Conservation (phyloP, 2,113 vertebrate genomes). For the Gambusia holbrooki region DNA sequence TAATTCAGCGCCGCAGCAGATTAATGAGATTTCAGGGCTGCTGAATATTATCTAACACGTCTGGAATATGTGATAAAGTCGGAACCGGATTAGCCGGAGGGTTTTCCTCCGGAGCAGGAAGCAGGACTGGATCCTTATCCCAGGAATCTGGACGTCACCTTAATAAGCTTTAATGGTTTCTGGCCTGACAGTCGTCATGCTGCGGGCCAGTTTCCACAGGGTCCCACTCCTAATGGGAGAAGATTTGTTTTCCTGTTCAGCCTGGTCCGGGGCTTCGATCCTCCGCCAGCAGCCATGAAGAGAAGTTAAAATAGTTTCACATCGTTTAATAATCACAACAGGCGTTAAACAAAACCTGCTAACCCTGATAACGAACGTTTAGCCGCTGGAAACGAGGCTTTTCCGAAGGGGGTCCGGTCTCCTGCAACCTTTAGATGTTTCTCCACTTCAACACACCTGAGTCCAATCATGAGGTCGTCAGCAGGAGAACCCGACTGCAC, state of each 20-base stretch:
- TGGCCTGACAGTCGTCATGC: background rate
- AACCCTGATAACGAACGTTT: background rate
- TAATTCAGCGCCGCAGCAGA: slow-evolving; percentile 21
- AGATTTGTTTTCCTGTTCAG: background rate
- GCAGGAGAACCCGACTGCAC: too few relatives aligned
- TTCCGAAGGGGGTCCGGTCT: background rate
- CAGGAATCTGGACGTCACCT: slow-evolving; percentile 5
- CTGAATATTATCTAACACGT: background rate
- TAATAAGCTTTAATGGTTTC: slow-evolving; percentile 9
- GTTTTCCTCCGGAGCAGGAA: slow-evolving; percentile 4
- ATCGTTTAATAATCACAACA: too few relatives aligned
- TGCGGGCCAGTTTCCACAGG: background rate
- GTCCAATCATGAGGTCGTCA: too few relatives aligned
- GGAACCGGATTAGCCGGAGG: background rate
- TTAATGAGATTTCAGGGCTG: background rate
- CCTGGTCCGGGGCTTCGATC: background rate
- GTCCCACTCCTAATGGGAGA: background rate
- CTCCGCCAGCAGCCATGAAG: background rate
- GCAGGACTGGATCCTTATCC: slow-evolving; percentile 7
- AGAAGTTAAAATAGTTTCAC: background rate
- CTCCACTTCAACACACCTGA: too few relatives aligned
- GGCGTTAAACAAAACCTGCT: too few relatives aligned
- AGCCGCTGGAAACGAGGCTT: background rate
- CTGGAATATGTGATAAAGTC: background rate
- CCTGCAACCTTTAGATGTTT: too few relatives aligned